These are phyloP conservation scores for Eupeodes luniger DNA, from an alignment of 2,888 invertebrate species.

Conservation along the genomic window DNA sequence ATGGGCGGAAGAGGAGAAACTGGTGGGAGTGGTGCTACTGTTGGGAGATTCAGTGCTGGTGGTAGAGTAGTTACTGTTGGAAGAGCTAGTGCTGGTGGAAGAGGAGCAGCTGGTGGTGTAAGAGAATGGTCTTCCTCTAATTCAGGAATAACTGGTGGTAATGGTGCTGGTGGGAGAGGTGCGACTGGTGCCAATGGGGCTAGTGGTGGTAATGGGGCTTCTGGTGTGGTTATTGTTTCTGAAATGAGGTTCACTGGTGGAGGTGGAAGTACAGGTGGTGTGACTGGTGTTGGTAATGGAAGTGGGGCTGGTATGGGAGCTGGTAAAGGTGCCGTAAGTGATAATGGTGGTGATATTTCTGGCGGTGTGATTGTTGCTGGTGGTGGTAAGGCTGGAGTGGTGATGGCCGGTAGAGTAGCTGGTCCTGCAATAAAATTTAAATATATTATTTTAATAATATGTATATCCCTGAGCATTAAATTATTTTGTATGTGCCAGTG, in stretches of 20 bases:
- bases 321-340: background rate
- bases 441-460: too few species aligned
- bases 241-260: background rate
- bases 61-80: too few species aligned
- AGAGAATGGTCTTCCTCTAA: too few species aligned
- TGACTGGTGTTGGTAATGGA: background rate
- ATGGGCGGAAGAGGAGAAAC: too few species aligned
- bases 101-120: too few species aligned
- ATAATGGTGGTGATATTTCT: background rate
- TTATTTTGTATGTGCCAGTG: background rate
- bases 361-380: background rate
- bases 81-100: too few species aligned
- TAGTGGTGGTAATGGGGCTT: background rate
- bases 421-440: background rate
- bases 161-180: background rate
- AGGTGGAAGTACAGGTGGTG: background rate
- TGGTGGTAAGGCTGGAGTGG: background rate
- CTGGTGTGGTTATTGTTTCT: background rate
- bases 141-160: background rate
- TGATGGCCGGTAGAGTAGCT: background rate
- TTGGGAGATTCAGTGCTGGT: too few species aligned
- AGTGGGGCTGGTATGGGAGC: background rate
- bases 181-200: background rate
- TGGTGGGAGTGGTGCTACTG: too few species aligned
- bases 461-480: background rate